Evolutionary conservation across 2,888 invertebrate genomes (phyloP), one percentile per base, ranked within the genome.

Genomic region (Pristionchus mayeri): DNA sequence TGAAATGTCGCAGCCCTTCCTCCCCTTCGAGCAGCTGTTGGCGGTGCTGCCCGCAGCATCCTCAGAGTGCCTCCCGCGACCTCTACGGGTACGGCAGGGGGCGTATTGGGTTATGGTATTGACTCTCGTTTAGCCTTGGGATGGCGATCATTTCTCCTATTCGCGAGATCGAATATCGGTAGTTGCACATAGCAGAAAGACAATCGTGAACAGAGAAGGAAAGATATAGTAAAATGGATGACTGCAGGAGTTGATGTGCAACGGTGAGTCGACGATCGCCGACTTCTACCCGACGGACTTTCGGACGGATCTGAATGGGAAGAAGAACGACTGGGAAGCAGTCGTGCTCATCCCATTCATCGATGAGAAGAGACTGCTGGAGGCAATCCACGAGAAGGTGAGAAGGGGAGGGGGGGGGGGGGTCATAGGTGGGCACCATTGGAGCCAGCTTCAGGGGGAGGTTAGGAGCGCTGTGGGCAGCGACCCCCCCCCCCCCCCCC

Each of bases 231-330:
- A n/a, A n/a, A 30, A 27, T 79, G 3, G 4, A 21, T 83, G 3
- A 34, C 63, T 82, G 50, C 87, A 93, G 89, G 89, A 91, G 48
- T 94, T 98, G 87, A 96, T 97, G 96, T 95, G 95, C 0, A 95
- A 95, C n/a, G 93, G 94, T 24, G 94, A 95, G 88, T 96, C 97
- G 0, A 95, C 97, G 1, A 96, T 98, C 86, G 95, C 96, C 40
- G 95, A 96, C 89, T 98, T 96, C 93, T 99, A 98, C 94, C 98
- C 98, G 0, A 93, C 94, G 81, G 95, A 97, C 88, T 98, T 98
- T 93, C 95, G 96, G 91, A 97, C 97, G 0, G 98, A 98, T 94
- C 94, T 98, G 85, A 98, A 98, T 94, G 98, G 98, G 9, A 98
- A 98, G 93, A 95, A 95, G 90, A 96, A 97, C 92, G 97, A 97